Evolutionary conservation across 2,113 vertebrate genomes (phyloP).

Genomic region (Archocentrus centrarchus): DNA sequence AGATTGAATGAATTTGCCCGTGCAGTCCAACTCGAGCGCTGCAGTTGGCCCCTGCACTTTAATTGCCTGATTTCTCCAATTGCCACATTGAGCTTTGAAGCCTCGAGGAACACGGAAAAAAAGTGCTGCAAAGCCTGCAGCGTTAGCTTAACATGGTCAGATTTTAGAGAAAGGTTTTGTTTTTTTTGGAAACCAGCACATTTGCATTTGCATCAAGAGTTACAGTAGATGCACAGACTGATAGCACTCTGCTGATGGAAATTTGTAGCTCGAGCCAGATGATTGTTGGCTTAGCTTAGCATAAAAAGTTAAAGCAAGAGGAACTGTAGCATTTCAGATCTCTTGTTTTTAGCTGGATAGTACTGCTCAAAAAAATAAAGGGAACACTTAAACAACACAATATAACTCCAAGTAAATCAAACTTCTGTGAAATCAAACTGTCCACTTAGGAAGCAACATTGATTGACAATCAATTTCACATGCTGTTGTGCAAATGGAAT

Average conservation of each 20-base stretch:
- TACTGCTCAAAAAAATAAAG: no score
- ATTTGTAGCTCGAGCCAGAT: not conserved
- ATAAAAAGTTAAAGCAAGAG: not conserved
- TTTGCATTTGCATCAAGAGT: not conserved
- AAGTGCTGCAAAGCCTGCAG: not conserved
- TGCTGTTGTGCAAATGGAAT: no score
- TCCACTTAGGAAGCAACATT: no score
- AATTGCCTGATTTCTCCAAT: slow-evolving; percentile 39
- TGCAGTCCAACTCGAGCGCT: not conserved
- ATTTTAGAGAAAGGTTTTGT: not conserved
- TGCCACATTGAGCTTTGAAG: not conserved
- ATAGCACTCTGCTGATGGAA: rapidly evolving
- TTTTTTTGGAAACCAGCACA: not conserved
- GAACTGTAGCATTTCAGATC: not conserved
- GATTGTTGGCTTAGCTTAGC: not conserved
- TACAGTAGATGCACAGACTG: not conserved
- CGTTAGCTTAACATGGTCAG: not conserved
- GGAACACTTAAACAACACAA: no score
- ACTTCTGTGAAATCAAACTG: no score
- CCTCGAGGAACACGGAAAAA: slow-evolving; percentile 11
- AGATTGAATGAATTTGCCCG: not conserved
- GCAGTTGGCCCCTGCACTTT: slow-evolving; percentile 27
- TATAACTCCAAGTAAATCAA: no score
- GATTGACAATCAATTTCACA: no score
- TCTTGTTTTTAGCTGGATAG: not conserved